Base-by-base conservation (phyloP, 1,140 invertebrate genomes). In the Rhizoglyphus robini region DNA sequence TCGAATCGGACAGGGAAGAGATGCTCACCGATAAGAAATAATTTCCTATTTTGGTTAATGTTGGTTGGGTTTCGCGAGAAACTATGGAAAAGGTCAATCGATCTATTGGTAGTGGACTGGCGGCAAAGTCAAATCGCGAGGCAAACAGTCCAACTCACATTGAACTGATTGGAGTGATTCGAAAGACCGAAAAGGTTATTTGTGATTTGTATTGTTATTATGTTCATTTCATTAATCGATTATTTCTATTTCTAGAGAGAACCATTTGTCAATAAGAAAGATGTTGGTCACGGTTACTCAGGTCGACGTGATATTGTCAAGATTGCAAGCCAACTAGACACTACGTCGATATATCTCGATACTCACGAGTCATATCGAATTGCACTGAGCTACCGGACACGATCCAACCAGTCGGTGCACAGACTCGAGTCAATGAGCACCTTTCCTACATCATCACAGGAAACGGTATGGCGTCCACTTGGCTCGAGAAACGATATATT, bases 381-480 rank as follows among this genome's bases (percentile, higher is more conserved):
- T 73, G 73, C 25, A 77, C 76, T 51, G 80, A 82, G 61, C 74
- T 82, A 0, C 76, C n/a, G n/a, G n/a, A n/a, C n/a, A n/a, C 80
- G 1, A 77, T 78, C 46, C 85, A 83, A 68, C 93, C 93, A 0
- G 81, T 92, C 63, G 90, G 88, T 20, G 89, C 90, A 27, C 94
- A 97, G 79, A 97, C 94, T 0, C 81, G 83, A 71, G 80, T 96
- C 0, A 81, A 97, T 79, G 90, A 97, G 73, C 94, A 97, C 78
- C 73, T 94, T 0, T 87, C 84, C 38, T 98, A 98, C 71, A 82
- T 96, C 59, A 69, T 94, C 0, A 96, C 36, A 11, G 2, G 49
- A 13, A 30, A 66, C 23, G 1, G 54, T 66, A 38, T 66, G 54
- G 8, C 30, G 31, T 18, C 32, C 27, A 18, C 49, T 64, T 25